Evolutionary conservation across 2,888 invertebrate genomes (phyloP), one percentile per base, ranked within the genome.

Genomic region (Yponomeuta cagnagella): DNA sequence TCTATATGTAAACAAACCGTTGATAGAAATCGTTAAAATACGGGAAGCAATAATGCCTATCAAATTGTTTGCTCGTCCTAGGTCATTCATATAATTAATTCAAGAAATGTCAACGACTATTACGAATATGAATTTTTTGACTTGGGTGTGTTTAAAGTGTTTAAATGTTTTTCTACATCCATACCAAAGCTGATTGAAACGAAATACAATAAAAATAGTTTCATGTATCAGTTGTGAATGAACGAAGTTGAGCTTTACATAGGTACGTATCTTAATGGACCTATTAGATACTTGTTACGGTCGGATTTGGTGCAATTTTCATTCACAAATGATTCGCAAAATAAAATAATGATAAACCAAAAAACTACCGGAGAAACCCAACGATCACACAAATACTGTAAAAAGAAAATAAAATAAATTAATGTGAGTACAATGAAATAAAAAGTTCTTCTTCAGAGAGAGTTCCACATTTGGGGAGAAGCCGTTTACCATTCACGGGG

Each of bases 361-460:
- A 86, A 85, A 78, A 87, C 89, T 89, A 90, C 89, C 89, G 87
- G 88, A 88, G 86, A 82, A 83, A 86, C 90, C 90, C 89, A 90
- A 86, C 76, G 81, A 82, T 84, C 85, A 88, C 83, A 88, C 82
- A 86, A 82, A 78, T 75, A 85, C 88, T 89, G 86, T 77, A 87
- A 89, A 88, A 83, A 82, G 81, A 80, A 80, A 80, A 81, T 64
- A 65, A 74, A 81, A 80, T 74, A 77, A 76, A 75, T 63, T 74
- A 73, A 76, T 75, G 77, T 23, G 1, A 23, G 23, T 74, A 80
- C 79, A 79, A 77, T 82, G 77, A 79, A 81, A 77, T 77, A 75
- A 79, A 78, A 75, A 70, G 74, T 76, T 58, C 76, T 76, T 15
- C 15, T 12, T 15, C 3, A 4, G 15, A 58, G 52, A 75, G 77